Percentiles rank a stretch among this genome's conserved stretches.
Conservation (phyloP, 2,113 vertebrate genomes). For the Seriola rivoliana region DNA sequence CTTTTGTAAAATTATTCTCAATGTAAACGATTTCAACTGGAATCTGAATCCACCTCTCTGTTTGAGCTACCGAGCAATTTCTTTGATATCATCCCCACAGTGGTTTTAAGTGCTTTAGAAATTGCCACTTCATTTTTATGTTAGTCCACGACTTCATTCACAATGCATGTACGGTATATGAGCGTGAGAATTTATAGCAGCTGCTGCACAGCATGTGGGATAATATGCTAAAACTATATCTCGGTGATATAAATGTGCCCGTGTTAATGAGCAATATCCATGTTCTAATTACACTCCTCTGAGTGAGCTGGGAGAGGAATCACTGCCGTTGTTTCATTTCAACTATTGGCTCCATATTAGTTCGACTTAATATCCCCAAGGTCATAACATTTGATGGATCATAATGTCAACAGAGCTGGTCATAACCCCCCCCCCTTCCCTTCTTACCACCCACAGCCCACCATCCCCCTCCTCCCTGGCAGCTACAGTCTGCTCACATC, state of each 20-base stretch:
- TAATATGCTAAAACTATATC: constrained; percentile 3
- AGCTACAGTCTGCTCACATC: constrained; percentile 64
- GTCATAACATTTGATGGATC: constrained; percentile 74
- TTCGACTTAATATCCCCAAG: constrained; percentile 70
- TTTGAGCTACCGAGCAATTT: not conserved
- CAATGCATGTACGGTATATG: not conserved
- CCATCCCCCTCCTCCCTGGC: not conserved
- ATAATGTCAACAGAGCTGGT: constrained; percentile 62
- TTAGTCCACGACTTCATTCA: not conserved
- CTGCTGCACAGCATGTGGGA: not conserved
- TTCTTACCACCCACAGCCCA: not conserved
- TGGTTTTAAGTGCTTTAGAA: not conserved
- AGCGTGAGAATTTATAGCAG: not conserved
- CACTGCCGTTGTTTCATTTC: constrained; percentile 43
- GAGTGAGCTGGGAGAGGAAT: constrained; percentile 38
- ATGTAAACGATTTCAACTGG: constrained; percentile 14
- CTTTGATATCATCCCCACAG: not conserved
- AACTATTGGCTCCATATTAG: constrained; percentile 50
- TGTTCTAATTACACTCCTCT: constrained; percentile 45
- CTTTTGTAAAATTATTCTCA: not conserved
- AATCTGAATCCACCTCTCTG: not conserved
- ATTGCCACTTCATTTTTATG: not conserved
- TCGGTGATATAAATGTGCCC: not conserved
- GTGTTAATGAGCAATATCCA: constrained; percentile 29
- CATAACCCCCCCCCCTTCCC: constrained; percentile 7